Evolutionary conservation across 2,113 vertebrate species (phyloP), one percentile per base, ranked within the genome.

Genomic region (Acinonyx jubatus): DNA sequence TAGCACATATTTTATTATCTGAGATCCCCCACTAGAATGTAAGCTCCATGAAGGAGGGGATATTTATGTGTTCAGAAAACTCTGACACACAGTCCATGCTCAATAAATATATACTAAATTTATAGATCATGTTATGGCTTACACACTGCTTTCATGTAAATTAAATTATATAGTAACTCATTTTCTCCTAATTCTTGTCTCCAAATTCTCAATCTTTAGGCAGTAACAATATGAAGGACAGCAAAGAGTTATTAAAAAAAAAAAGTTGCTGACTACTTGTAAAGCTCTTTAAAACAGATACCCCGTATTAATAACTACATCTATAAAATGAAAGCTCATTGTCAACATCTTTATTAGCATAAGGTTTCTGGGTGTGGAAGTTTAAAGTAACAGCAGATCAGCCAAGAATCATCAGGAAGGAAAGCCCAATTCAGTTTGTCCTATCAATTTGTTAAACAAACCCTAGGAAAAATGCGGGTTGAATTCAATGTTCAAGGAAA

Each of bases 341-440:
- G 84, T 89, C 94, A 92, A 57, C 84, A 91, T 57, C 81, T 94
- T 93, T 90, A 96, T 76, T 96, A 95, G 95, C 66, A 84, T 84
- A 94, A 96, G 69, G 73, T 61, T 95, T 90, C 87, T 79, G 89
- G 80, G 90, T 92, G 66, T 84, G 71, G 66, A 93, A 79, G 66
- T 89, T 88, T 63, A 93, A 94, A 90, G 85, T 27, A 69, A 71
- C 29, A 50, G 15, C 36, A 82, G 48, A 94, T 61, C 5, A 55
- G 45, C 27, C 69, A 93, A 61, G n/a, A 71, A 55, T 36, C 23
- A 69, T 41, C 90, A 84, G 74, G 82, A 88, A 93, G 94, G 78
- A 95, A 96, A 82, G 31, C 31, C 76, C 71, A 74, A 36, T 38
- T 90, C 66, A 23, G 79, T 87, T 5, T 69, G 94, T 61, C 71